These are phyloP conservation scores for Eugnorisma glareosa DNA, from an alignment of 2,888 invertebrate species.

Conservation along the genomic window DNA sequence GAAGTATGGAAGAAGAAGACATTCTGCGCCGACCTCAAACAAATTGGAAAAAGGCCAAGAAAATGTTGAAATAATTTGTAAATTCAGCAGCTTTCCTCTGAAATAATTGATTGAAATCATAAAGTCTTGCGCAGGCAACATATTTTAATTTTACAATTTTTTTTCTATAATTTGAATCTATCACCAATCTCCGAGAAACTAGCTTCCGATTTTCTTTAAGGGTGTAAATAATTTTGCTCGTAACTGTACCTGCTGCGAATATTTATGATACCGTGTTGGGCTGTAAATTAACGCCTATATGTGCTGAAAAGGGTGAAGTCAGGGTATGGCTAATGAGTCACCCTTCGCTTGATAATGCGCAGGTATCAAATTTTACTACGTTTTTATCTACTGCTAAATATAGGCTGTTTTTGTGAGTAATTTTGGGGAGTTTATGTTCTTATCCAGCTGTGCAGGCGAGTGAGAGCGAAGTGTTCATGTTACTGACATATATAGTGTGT, in stretches of 20 bases:
- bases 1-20: neutral
- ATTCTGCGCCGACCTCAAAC: neutral
- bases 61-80: neutral
- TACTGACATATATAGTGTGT: neutral
- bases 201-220: neutral
- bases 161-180: neutral
- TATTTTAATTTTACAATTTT: neutral
- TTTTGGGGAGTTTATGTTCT: conserved; percentile 2
- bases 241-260: conserved; percentile 22
- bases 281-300: conserved; percentile 45
- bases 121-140: neutral
- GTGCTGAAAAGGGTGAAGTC: conserved; percentile 39
- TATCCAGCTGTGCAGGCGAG: conserved; percentile 18
- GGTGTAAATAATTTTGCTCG: neutral
- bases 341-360: conserved; percentile 18
- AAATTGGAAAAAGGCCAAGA: neutral
- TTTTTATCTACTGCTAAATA: conserved; percentile 31
- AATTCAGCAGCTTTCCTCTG: neutral
- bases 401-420: conserved; percentile 1
- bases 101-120: neutral
- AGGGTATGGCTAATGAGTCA: conserved; percentile 60
- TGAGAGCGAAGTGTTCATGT: neutral
- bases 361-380: conserved; percentile 31
- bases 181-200: neutral
- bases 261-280: conserved; percentile 32